phyloP scores from a whole-genome alignment of 2,888 invertebrate species.

The Phymatocera aterrima region DNA sequence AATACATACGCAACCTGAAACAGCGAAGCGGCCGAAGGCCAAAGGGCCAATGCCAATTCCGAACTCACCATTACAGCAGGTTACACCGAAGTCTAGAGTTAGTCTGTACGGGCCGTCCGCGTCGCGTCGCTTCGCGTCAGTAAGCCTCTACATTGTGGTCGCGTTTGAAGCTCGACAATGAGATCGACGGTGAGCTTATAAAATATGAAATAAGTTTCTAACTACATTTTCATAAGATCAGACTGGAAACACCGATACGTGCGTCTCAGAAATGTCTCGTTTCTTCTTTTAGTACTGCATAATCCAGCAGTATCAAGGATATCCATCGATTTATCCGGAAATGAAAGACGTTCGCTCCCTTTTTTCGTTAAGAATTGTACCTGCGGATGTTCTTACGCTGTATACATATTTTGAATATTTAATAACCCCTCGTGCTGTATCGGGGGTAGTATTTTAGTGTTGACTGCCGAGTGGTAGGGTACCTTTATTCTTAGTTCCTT shows the following conservation, averaged over 20 bases:
- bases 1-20: conserved; percentile 29
- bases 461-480: neutral
- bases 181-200: neutral
- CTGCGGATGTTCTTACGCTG: neutral
- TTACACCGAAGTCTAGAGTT: conserved; percentile 28
- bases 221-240: neutral
- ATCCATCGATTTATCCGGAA: neutral
- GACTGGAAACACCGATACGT: neutral
- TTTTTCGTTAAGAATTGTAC: neutral
- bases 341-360: neutral
- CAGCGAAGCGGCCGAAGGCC: conserved; percentile 34
- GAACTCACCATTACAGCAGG: conserved; percentile 13
- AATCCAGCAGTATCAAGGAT: neutral
- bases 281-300: neutral
- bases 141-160: conserved; percentile 37
- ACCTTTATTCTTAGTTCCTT: neutral
- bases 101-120: conserved; percentile 28
- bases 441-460: conserved; percentile 9
- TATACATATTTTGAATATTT: conserved; percentile 23
- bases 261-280: neutral
- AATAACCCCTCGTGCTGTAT: conserved; percentile 2
- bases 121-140: too few species aligned
- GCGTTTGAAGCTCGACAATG: conserved; percentile 34
- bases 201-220: neutral
- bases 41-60: conserved; percentile 17